Percentiles rank a stretch among this genome's conserved stretches.
Evolutionary conservation across 2,113 vertebrate genomes (phyloP).

Genomic region (Microtus oregoni): DNA sequence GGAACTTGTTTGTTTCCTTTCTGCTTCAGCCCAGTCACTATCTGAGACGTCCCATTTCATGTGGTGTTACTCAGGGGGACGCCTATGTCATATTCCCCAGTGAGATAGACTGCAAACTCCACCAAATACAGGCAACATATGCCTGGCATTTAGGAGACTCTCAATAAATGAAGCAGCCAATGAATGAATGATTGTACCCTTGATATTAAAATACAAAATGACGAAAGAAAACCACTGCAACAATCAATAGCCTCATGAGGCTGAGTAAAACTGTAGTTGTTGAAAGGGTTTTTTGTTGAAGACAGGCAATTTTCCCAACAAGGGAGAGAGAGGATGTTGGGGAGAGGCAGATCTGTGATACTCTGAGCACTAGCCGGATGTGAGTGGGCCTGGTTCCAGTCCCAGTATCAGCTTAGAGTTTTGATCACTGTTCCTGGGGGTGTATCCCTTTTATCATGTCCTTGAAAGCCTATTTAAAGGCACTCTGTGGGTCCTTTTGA

Average conservation of each 20-base stretch:
- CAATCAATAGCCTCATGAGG: background rate
- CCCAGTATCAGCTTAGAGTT: background rate
- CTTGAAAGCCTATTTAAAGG: constrained; percentile 43
- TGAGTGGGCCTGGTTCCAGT: background rate
- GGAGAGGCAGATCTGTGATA: background rate
- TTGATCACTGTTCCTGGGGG: background rate
- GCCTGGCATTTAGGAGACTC: background rate
- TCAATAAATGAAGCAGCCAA: background rate
- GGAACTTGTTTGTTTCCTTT: background rate
- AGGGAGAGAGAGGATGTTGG: background rate
- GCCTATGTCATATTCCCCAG: background rate
- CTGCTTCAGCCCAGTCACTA: background rate
- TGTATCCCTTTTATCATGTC: background rate
- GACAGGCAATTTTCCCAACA: background rate
- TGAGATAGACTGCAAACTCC: background rate
- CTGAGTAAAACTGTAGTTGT: background rate
- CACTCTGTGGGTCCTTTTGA: background rate
- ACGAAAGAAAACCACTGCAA: background rate
- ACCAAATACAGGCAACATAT: background rate
- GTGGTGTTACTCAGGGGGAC: background rate
- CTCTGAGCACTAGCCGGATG: background rate
- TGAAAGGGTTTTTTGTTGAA: constrained; percentile 5
- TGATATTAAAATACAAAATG: background rate
- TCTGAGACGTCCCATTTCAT: background rate
- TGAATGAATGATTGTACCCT: background rate